Percentiles rank a stretch among this genome's conserved stretches.
Evolutionary conservation across 2,797 vertebrate genomes (phyloP).

Genomic region (Bovichtus variegatus): DNA sequence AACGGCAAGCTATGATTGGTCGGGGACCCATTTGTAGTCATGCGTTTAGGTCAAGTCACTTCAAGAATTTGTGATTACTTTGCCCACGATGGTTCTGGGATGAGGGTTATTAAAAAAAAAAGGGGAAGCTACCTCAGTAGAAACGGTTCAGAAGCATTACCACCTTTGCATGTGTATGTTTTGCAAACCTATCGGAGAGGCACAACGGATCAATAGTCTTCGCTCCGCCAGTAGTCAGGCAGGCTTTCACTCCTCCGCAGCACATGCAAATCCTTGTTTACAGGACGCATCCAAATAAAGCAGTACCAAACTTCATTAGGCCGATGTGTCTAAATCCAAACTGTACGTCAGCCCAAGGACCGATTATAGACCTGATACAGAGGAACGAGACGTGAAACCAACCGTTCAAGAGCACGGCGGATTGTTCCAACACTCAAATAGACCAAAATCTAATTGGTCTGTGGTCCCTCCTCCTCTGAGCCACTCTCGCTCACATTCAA

Average conservation of each 20-base stretch:
- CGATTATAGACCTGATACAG: slow-evolving; percentile 42
- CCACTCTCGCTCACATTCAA: not conserved
- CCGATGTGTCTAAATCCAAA: slow-evolving; percentile 15
- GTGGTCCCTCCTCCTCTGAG: not conserved
- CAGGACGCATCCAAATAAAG: slow-evolving; percentile 48
- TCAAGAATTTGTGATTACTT: not conserved
- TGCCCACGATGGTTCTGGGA: not conserved
- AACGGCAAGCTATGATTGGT: too few relatives aligned
- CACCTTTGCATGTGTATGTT: not conserved
- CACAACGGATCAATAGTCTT: not conserved
- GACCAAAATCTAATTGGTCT: slow-evolving; percentile 7
- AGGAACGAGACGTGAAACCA: not conserved
- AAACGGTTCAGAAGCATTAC: not conserved
- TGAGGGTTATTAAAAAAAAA: not conserved
- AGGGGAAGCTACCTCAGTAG: not conserved
- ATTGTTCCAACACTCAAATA: slow-evolving; percentile 46
- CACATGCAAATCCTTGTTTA: slow-evolving; percentile 32
- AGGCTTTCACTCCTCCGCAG: not conserved
- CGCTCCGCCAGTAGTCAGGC: not conserved
- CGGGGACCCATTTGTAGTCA: too few relatives aligned
- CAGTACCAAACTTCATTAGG: not conserved
- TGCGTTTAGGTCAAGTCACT: too few relatives aligned
- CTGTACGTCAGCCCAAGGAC: not conserved
- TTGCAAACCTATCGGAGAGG: not conserved
- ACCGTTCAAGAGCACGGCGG: slow-evolving; percentile 10